Evolutionary conservation across 2,797 vertebrate species (phyloP), one percentile per base, ranked within the genome.

Genomic region (Hoplostethus mediterraneus): DNA sequence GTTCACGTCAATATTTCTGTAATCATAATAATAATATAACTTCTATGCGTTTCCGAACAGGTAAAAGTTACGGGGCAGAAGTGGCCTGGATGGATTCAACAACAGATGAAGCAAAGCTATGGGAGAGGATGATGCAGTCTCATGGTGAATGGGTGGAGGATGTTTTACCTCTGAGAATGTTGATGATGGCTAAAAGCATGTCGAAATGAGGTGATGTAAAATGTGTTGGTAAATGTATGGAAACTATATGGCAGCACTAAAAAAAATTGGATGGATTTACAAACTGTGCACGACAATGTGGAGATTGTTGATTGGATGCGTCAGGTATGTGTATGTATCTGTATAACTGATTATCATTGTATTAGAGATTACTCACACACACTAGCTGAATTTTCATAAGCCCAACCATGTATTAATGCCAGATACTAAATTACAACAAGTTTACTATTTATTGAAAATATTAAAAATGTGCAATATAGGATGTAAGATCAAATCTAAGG

Each of bases 51-150:
- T n/a, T 75, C 68, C 90, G 56, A 83, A 58, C 86, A 99, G 98
- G 97, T 28, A 96, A 94, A 93, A 98, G 97, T 87, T 97, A 97
- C 2, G 96, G 96, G 4, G 90, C 92, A 55, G 86, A 89, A 0
- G 98, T 97, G 60, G 91, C 91, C 31, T 99, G 98, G 97, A 99
- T 99, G 97, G 97, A 99, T 86, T 99, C 98, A 1, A 96, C 93
- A 0, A 55, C 87, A 53, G 93, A 92, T 6, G 98, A 99, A 93
- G 90, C 87, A n/a, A 80, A 79, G 42, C 86, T 98, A 61, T 99
- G 98, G 98, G 90, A 96, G 71, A 96, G 88, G 88, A 98, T 98
- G 97, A 94, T 96, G 36, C 87, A 90, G 21, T 94, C 91, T 0
- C 93, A 95, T 0, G 95, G 96, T 70, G 95, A 95, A 28, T 99